Evolutionary conservation across 37 sponge, comb jelly and placozoan genomes (phyloP), one percentile per base, ranked within the genome.

Genomic region (Chondrilla cf. caribensis): DNA sequence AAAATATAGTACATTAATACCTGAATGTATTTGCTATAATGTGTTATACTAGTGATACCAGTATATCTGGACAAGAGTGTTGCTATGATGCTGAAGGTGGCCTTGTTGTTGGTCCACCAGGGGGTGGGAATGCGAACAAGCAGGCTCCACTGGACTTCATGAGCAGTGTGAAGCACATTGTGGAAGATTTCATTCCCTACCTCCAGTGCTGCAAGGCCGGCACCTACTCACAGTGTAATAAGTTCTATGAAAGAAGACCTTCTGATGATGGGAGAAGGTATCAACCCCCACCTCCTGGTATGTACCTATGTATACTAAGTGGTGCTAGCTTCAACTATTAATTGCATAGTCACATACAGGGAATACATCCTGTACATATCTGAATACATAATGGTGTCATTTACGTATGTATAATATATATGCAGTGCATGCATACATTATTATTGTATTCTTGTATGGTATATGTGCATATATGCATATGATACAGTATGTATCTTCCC

Each of bases 101-200:
- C 31, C 57, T 89, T 28, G 60, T 82, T n/a, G 59, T 79, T 54
- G 86, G 83, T 11, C 58, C 57, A 35, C 81, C 78, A 58, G 78
- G 85, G 36, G 89, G 89, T 51, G 89, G 89, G 0, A 84, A 51
- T 58, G 81, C 84, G 4, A 60, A 80, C 41, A 31, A 9, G 40
- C 15, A 71, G 26, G 65, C 62, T 35, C 62, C 81, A 38, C n/a
- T 24, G 14, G 81, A 58, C 36, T 35, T 22, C 28, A 40, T 32
- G 24, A 37, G 40, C 28, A 78, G 26, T n/a, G 17, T 80, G 37
- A 38, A 80, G 19, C 81, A 80, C 41, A 35, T 60, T 2, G 22
- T 21, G 24, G 81, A 60, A 31, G 81, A 80, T 24, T 29, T 80
- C 8, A 24, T 80, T 25, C 81, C 81, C 0, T 80, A 60, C 31